Evolutionary conservation across 2,888 invertebrate genomes (phyloP), one percentile per base, ranked within the genome.

Genomic region (Leptinotarsa tumamoca): DNA sequence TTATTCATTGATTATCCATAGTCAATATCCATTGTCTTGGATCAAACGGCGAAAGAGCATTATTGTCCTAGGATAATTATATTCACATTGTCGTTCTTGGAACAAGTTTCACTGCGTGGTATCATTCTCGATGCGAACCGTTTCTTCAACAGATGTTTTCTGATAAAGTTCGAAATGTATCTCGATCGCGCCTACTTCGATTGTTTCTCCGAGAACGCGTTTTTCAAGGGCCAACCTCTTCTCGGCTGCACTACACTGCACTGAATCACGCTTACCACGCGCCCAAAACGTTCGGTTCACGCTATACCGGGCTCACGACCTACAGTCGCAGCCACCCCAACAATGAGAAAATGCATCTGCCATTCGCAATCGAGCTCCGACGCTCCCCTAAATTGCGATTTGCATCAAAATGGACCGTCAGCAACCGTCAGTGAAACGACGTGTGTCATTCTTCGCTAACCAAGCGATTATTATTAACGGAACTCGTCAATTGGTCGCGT

Each of bases 281-380:
- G 76, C 78, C 54, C 71, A 71, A 54, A 58, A 51, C 54, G 63
- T 63, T 69, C 58, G 18, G 58, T 71, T 61, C 49, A 50, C 68
- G 68, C 68, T 68, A 52, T 54, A 54, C 70, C n/a, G 3, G 14
- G 72, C 61, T 51, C 52, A 33, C 76, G 68, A 67, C 56, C 74
- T 67, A 27, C 43, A 43, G 43, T 43, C 43, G 43, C 78, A 77
- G 77, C 83, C 78, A 82, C 82, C 82, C 84, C 79, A 81, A 82
- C 81, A 83, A 83, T 83, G 83, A 81, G 82, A 82, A 82, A 84
- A 79, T 84, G 84, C 84, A 84, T 84, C 84, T 84, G 84, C 80
- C 82, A 75, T 76, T 78, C 80, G 75, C 79, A 78, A 78, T 74
- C 79, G 77, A 70, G 75, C 79, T 74, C 61, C 71, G 78, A 77